A percentile compares a stretch with the other conserved stretches of the same genome.
phyloP scores from a whole-genome alignment of 2,888 invertebrate genomes.

The Apotomis capreana region DNA sequence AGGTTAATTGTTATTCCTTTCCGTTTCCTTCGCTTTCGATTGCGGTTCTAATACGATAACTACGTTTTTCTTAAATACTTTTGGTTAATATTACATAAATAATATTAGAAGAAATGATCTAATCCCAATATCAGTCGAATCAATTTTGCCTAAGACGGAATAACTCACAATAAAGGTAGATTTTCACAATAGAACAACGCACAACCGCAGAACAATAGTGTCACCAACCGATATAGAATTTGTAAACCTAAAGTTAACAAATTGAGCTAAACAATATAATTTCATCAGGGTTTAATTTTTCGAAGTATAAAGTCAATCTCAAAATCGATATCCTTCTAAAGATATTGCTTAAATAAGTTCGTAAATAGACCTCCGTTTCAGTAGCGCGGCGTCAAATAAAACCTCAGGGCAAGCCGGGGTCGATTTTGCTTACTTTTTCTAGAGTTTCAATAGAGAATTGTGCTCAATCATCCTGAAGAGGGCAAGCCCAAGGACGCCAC shows the following conservation, averaged over 20 bases:
- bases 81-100: slow-evolving; percentile 43
- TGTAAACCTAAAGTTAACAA: slow-evolving; percentile 72
- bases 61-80: slow-evolving; percentile 20
- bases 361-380: slow-evolving; percentile 29
- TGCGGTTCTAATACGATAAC: slow-evolving; percentile 20
- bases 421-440: no score
- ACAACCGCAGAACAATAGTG: slow-evolving; percentile 72
- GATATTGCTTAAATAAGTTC: slow-evolving; percentile 39
- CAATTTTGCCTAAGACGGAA: slow-evolving; percentile 73
- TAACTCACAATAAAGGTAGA: slow-evolving; percentile 63
- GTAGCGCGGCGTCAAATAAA: no score
- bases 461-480: no score
- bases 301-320: slow-evolving; percentile 33
- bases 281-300: slow-evolving; percentile 49
- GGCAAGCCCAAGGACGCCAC: no score
- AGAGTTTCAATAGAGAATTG: no score
- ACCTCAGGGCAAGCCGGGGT: no score
- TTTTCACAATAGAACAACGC: slow-evolving; percentile 67
- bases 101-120: slow-evolving; percentile 53
- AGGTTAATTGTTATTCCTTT: slow-evolving; percentile 6
- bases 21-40: neutral
- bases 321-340: slow-evolving; percentile 27
- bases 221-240: slow-evolving; percentile 61
- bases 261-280: slow-evolving; percentile 70
- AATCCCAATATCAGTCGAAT: slow-evolving; percentile 66